Evolutionary conservation across 2,888 invertebrate genomes (phyloP).

Genomic region (Calephelis perditalis): DNA sequence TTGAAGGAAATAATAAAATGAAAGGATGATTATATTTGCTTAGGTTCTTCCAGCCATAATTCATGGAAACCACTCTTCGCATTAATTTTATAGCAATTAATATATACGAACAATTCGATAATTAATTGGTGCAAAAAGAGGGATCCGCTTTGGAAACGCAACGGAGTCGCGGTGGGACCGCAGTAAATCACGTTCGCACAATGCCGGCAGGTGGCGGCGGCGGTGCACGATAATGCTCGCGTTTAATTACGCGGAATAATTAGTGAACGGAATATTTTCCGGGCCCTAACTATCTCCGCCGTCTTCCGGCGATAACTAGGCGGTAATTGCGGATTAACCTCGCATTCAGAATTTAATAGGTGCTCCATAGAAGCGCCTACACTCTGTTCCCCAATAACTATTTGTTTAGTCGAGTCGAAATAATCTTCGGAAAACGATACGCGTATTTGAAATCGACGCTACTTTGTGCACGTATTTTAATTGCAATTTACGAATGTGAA

Average conservation of each 20-base stretch:
- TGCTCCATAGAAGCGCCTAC: slow-evolving; percentile 52
- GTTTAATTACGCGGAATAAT: slow-evolving; percentile 79
- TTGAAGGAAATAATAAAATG: slow-evolving; percentile 1
- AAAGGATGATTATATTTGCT: slow-evolving; percentile 16
- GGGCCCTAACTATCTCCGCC: slow-evolving; percentile 76
- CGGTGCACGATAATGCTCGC: slow-evolving; percentile 73
- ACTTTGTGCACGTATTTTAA: slow-evolving; percentile 26
- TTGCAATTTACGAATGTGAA: slow-evolving; percentile 31
- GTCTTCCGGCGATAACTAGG: slow-evolving; percentile 77
- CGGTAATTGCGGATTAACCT: slow-evolving; percentile 77
- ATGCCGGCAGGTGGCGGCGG: slow-evolving; percentile 75
- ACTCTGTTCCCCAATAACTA: slow-evolving; percentile 54
- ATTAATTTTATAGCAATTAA: slow-evolving; percentile 73
- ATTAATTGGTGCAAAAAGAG: slow-evolving; percentile 76
- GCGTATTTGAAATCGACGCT: slow-evolving; percentile 23
- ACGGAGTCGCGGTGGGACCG: slow-evolving; percentile 67
- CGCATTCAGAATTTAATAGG: slow-evolving; percentile 75
- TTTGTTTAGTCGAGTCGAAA: slow-evolving; percentile 64
- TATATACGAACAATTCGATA: slow-evolving; percentile 72
- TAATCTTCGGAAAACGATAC: slow-evolving; percentile 48
- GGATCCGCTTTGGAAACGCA: slow-evolving; percentile 61
- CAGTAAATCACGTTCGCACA: slow-evolving; percentile 75
- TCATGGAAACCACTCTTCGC: slow-evolving; percentile 47
- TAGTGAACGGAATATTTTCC: slow-evolving; percentile 78
- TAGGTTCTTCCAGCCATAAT: slow-evolving; percentile 29